Conservation (phyloP, 2,797 vertebrate species). For the Enoplosus armatus region DNA sequence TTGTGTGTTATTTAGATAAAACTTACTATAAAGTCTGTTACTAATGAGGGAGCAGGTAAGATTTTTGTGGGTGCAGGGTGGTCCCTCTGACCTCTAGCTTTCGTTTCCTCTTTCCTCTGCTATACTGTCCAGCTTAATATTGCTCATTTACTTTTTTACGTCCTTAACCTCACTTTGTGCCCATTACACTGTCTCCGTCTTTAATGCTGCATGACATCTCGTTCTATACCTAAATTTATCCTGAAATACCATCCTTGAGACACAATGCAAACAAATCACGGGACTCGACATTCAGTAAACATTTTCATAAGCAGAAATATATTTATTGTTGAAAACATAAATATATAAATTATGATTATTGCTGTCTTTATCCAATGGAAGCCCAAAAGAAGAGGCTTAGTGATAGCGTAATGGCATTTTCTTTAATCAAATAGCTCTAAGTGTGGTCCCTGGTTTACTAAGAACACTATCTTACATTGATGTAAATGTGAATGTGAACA, state of each 20-base stretch:
- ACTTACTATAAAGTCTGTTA: not conserved
- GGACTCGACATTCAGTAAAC: slow-evolving; percentile 51
- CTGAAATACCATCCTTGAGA: slow-evolving; percentile 1
- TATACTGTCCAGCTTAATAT: not conserved
- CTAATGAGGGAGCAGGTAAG: not conserved
- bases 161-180: not conserved
- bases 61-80: not conserved
- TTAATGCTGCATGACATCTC: not conserved
- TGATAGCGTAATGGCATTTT: slow-evolving; percentile 53
- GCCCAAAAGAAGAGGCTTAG: slow-evolving; percentile 58
- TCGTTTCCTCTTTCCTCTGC: not conserved
- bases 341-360: slow-evolving; percentile 85
- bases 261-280: slow-evolving; percentile 43
- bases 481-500: slow-evolving; percentile 46
- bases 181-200: not conserved
- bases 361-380: slow-evolving; percentile 70
- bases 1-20: slow-evolving; percentile 9
- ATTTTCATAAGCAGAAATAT: slow-evolving; percentile 78
- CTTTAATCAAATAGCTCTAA: slow-evolving; percentile 40
- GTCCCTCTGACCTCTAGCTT: not conserved
- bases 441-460: slow-evolving; percentile 71
- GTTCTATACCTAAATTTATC: not conserved
- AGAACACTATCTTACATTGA: slow-evolving; percentile 36
- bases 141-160: not conserved
- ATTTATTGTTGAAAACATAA: slow-evolving; percentile 85